Percentiles rank a stretch among this genome's conserved stretches.
Conservation (phyloP, 2,888 invertebrate genomes). For the Orchesella flavescens region DNA sequence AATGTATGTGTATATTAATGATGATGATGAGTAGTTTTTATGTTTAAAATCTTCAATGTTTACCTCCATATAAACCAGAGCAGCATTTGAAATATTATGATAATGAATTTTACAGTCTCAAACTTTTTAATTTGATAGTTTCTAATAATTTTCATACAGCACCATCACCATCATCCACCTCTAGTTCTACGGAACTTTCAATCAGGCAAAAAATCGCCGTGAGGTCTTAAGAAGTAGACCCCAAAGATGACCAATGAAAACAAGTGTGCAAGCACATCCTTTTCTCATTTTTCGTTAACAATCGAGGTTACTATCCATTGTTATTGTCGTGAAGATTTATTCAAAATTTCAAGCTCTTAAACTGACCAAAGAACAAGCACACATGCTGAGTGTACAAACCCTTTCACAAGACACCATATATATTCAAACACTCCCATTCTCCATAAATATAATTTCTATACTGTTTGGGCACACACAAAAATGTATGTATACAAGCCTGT, state of each 20-base stretch:
- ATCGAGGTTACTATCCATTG: background rate
- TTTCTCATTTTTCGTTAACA: background rate
- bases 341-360: constrained; percentile 18
- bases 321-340: background rate
- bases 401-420: constrained; percentile 44
- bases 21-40: no score
- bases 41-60: no score
- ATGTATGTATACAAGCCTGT: constrained; percentile 8
- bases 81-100: no score
- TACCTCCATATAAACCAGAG: no score
- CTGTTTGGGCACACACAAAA: constrained; percentile 20
- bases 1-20: no score
- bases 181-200: no score
- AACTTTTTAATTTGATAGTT: no score
- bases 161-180: no score
- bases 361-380: constrained; percentile 23
- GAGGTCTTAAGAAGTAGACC: background rate
- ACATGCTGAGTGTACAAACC: constrained; percentile 53
- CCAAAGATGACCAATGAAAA: background rate
- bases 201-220: background rate
- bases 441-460: constrained; percentile 1
- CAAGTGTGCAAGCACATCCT: background rate
- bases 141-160: no score
- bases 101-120: no score
- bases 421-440: constrained; percentile 50